phyloP scores from a whole-genome alignment of 2,113 vertebrate species.

The Ammodytes dubius region DNA sequence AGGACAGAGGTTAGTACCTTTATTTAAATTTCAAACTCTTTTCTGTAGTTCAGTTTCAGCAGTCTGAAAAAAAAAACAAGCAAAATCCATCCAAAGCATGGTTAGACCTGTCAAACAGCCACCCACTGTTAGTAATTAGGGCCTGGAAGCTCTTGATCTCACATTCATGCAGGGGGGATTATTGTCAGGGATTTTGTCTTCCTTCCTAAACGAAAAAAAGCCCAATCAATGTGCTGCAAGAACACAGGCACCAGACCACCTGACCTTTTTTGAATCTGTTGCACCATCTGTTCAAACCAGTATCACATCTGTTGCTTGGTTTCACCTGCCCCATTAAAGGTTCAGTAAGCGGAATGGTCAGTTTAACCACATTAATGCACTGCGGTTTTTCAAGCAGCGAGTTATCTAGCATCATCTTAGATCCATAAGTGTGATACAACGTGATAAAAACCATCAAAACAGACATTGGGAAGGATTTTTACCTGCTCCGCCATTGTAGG shows the following conservation, averaged over 20 bases:
- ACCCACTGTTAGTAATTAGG: conserved; percentile 50
- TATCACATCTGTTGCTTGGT: conserved; percentile 64
- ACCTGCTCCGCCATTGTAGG: no score
- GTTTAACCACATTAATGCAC: no score
- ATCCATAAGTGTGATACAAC: no score
- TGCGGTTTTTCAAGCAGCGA: no score
- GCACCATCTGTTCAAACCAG: conserved; percentile 64
- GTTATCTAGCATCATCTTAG: no score
- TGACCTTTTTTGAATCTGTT: conserved; percentile 61
- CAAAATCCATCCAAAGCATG: conserved; percentile 22
- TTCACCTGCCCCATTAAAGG: conserved; percentile 49
- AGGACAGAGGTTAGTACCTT: background rate
- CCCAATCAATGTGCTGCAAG: conserved; percentile 36
- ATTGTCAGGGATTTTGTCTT: conserved; percentile 40
- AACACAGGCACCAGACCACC: conserved; percentile 42
- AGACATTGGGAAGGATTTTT: no score
- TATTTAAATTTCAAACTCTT: background rate
- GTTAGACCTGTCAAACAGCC: conserved; percentile 33
- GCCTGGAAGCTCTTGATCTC: conserved; percentile 49
- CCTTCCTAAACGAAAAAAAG: conserved; percentile 38
- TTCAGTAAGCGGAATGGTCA: no score
- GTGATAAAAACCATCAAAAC: no score
- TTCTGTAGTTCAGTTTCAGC: conserved; percentile 4
- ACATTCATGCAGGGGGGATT: conserved; percentile 44
- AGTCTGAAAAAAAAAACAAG: conserved; percentile 4